These are phyloP conservation scores for Camponotus floridanus DNA, from an alignment of 1,140 invertebrate genomes.

Conservation along the genomic window DNA sequence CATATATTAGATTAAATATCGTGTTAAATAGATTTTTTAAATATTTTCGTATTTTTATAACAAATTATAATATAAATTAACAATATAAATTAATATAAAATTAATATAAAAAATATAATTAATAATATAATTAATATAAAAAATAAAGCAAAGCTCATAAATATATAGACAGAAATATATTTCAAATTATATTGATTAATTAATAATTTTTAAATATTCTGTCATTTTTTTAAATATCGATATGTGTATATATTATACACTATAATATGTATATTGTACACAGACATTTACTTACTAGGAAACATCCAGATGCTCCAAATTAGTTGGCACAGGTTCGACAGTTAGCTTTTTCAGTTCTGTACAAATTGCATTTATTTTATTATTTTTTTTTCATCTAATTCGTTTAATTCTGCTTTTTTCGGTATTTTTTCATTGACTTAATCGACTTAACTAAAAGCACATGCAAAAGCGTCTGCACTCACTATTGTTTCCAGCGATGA, in stretches of 20 bases:
- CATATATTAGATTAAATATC: neutral
- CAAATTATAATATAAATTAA: too few species aligned
- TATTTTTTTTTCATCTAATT: neutral
- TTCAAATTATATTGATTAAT: neutral
- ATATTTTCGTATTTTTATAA: neutral
- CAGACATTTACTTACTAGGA: constrained; percentile 87
- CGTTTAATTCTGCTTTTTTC: neutral
- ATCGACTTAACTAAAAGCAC: neutral
- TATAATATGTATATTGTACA: neutral
- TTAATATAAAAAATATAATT: neutral
- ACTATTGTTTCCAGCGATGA: constrained; percentile 93
- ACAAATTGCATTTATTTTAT: constrained; percentile 18
- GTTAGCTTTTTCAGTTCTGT: constrained; percentile 89
- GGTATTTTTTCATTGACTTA: neutral
- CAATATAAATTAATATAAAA: neutral
- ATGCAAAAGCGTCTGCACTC: neutral
- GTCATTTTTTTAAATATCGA: neutral
- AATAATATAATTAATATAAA: neutral
- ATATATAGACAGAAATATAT: neutral
- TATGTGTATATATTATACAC: neutral
- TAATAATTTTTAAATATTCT: neutral
- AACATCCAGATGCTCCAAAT: constrained; percentile 91
- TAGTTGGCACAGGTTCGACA: constrained; percentile 89
- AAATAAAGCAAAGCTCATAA: neutral
- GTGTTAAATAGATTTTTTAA: neutral